Conservation (phyloP, 2,888 invertebrate genomes). For the Yponomeuta evonymella region DNA sequence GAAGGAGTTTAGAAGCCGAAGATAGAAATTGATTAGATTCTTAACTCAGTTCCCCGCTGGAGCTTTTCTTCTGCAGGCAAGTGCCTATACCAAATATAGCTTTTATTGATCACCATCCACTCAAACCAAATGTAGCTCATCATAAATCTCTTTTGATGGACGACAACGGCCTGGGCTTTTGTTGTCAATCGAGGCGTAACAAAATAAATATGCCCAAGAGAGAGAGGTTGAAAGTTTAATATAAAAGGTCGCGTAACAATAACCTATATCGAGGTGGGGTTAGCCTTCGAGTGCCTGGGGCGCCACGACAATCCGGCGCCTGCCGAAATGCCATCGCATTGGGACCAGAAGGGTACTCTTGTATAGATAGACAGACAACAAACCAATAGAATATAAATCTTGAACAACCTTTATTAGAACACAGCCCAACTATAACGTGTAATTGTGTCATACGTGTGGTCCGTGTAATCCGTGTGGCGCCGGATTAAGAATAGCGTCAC, state of each 20-base stretch:
- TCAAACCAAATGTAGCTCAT: conserved; percentile 18
- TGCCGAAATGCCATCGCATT: conserved; percentile 4
- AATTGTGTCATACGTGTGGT: too few relatives aligned
- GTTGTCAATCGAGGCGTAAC: conserved; percentile 29
- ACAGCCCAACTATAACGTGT: too few relatives aligned
- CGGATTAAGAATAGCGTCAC: too few relatives aligned
- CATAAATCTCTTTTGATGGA: conserved; percentile 41
- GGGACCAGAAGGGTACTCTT: background rate
- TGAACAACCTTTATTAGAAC: background rate
- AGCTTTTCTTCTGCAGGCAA: background rate
- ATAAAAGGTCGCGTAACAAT: conserved; percentile 60
- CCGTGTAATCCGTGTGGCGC: too few relatives aligned
- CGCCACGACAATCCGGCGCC: conserved; percentile 38
- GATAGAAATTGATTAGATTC: background rate
- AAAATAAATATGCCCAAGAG: conserved; percentile 39
- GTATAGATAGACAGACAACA: background rate
- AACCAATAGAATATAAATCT: background rate
- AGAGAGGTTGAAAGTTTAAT: conserved; percentile 41
- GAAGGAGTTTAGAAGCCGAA: background rate
- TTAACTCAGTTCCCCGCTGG: background rate
- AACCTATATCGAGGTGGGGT: conserved; percentile 47
- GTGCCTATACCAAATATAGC: background rate
- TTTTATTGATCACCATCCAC: background rate
- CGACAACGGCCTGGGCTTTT: conserved; percentile 38
- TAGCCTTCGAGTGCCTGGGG: conserved; percentile 43